phyloP scores from a whole-genome alignment of 2,888 invertebrate genomes.

The Pammene aurita region DNA sequence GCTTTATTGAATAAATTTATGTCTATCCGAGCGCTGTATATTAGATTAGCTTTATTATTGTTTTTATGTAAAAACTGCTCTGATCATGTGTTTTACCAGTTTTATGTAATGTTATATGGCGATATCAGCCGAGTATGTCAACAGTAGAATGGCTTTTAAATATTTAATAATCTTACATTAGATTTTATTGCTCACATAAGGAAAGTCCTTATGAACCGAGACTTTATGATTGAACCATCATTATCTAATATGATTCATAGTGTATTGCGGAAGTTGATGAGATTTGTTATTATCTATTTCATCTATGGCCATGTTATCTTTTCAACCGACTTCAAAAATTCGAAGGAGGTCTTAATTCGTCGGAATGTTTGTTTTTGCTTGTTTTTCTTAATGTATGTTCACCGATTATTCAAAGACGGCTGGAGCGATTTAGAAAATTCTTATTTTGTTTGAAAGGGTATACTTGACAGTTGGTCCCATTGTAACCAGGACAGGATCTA shows the following conservation, averaged over 20 bases:
- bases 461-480: no score
- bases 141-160: background rate
- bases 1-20: no score
- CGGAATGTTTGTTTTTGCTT: no score
- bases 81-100: constrained; percentile 9
- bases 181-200: background rate
- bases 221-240: background rate
- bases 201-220: background rate
- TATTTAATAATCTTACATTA: background rate
- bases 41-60: constrained; percentile 6
- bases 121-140: background rate
- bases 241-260: background rate
- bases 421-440: no score
- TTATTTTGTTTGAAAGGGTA: no score
- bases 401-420: no score
- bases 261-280: background rate
- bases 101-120: background rate
- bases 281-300: background rate
- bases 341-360: no score
- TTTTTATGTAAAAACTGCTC: constrained; percentile 8
- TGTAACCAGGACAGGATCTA: no score
- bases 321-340: no score
- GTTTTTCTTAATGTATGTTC: no score
- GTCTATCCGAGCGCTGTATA: background rate
- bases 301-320: background rate